A percentile compares a stretch with the other conserved stretches of the same genome.
Conservation (phyloP, 2,888 invertebrate species). For the Eupithecia insigniata region DNA sequence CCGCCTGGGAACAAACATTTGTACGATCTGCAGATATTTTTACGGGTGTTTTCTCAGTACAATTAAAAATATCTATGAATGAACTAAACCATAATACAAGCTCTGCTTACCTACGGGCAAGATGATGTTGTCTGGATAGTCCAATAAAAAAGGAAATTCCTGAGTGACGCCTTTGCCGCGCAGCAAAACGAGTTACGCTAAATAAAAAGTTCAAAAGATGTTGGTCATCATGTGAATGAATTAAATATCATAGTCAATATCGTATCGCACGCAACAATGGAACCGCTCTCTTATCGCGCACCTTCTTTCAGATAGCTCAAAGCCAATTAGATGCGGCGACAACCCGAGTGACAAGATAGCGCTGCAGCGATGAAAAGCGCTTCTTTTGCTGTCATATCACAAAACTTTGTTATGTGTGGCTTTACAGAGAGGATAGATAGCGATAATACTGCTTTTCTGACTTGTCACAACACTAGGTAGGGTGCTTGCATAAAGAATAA, state of each 20-base stretch:
- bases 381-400: constrained; percentile 49
- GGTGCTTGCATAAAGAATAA: background rate
- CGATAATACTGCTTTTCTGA: background rate
- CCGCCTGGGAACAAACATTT: too few relatives aligned
- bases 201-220: background rate
- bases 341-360: constrained; percentile 60
- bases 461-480: background rate
- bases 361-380: constrained; percentile 54
- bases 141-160: too few relatives aligned
- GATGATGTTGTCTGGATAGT: too few relatives aligned
- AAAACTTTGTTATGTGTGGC: constrained; percentile 53
- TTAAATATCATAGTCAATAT: constrained; percentile 3
- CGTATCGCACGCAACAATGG: constrained; percentile 53
- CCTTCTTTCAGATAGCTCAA: constrained; percentile 76
- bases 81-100: too few relatives aligned
- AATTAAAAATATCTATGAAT: too few relatives aligned
- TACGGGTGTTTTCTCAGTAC: too few relatives aligned
- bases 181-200: background rate
- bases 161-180: too few relatives aligned
- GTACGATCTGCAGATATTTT: too few relatives aligned
- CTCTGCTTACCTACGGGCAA: too few relatives aligned
- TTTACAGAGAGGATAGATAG: constrained; percentile 19
- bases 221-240: background rate
- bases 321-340: constrained; percentile 81
- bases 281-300: constrained; percentile 57